Evolutionary conservation across 2,888 invertebrate genomes (phyloP).

Genomic region (Resseliella maxima): DNA sequence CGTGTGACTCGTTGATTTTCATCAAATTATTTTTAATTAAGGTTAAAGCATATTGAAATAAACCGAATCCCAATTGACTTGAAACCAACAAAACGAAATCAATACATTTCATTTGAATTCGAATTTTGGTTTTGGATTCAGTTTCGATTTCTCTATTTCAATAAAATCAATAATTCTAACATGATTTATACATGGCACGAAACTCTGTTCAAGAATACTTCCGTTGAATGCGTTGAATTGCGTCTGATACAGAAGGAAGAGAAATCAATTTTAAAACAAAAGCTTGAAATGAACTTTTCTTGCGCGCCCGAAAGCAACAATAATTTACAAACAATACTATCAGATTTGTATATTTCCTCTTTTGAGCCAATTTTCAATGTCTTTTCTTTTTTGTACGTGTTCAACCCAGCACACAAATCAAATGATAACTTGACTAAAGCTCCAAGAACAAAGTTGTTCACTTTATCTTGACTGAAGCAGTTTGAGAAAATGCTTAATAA

Average conservation of each 20-base stretch:
- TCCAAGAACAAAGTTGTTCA: background rate
- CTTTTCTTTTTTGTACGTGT: background rate
- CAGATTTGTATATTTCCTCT: background rate
- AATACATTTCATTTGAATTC: background rate
- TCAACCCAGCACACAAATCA: constrained; percentile 14
- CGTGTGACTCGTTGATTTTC: constrained; percentile 18
- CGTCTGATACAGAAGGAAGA: background rate
- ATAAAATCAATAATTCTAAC: background rate
- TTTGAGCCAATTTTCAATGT: background rate
- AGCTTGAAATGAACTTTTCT: constrained; percentile 5
- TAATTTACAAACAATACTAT: constrained; percentile 51
- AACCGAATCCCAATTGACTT: constrained; percentile 21
- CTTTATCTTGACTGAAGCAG: constrained; percentile 20
- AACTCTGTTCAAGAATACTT: background rate
- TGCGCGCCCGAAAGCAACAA: background rate
- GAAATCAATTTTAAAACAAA: constrained; percentile 40
- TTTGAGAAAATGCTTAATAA: background rate
- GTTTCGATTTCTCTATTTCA: too few relatives aligned
- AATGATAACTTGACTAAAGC: constrained; percentile 4
- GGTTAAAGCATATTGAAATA: constrained; percentile 22
- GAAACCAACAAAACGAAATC: background rate
- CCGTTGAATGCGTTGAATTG: background rate
- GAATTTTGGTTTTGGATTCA: background rate
- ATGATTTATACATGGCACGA: background rate
- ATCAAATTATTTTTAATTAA: constrained; percentile 51